Evolutionary conservation across 2,797 vertebrate genomes (phyloP).

Genomic region (Acipenser oxyrinchus): DNA sequence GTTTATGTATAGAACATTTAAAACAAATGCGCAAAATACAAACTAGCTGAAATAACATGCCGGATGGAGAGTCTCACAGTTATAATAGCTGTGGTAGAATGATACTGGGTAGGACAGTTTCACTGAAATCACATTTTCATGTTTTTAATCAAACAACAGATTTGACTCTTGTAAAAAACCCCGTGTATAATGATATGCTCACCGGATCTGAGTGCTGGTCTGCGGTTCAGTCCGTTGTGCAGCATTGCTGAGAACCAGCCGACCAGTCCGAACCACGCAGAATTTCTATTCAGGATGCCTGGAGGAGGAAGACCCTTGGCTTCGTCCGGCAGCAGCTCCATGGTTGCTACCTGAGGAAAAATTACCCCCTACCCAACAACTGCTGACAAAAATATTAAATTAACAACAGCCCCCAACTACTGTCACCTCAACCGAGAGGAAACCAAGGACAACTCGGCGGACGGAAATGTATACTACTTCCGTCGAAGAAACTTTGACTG

Average conservation of each 20-base stretch:
- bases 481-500: conserved; percentile 15
- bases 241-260: conserved; percentile 65
- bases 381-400: conserved; percentile 25
- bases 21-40: no score
- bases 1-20: no score
- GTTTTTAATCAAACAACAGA: no score
- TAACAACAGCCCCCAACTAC: not conserved
- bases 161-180: no score
- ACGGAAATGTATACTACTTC: not conserved
- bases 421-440: conserved; percentile 9
- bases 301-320: conserved; percentile 70
- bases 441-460: conserved; percentile 32
- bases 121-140: no score
- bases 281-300: conserved; percentile 58
- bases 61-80: no score
- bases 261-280: conserved; percentile 47
- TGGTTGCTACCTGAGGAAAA: conserved; percentile 23
- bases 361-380: conserved; percentile 44
- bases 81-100: no score
- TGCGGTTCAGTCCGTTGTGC: conserved; percentile 52
- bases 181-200: conserved; percentile 16
- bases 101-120: no score
- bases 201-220: conserved; percentile 66
- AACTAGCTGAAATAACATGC: no score
- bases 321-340: conserved; percentile 65